phyloP scores from a whole-genome alignment of 1,140 invertebrate genomes.

The Drosophila teissieri region DNA sequence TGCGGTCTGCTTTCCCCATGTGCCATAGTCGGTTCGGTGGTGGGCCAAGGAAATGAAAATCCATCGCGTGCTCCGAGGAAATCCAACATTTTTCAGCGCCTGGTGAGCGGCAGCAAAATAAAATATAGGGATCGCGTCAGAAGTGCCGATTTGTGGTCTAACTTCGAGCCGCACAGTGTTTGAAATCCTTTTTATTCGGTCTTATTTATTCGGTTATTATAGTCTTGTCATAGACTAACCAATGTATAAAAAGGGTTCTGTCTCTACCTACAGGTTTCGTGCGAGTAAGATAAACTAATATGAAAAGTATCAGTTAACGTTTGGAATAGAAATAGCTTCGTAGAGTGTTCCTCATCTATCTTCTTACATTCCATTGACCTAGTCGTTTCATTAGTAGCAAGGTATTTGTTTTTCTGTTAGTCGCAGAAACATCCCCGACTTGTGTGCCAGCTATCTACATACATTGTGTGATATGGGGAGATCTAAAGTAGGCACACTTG shows the following conservation, averaged over 20 bases:
- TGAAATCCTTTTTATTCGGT: too few relatives aligned
- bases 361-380: not conserved
- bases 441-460: slow-evolving; percentile 46
- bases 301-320: too few relatives aligned
- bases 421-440: not conserved
- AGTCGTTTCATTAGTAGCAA: not conserved
- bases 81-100: slow-evolving; percentile 77
- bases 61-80: slow-evolving; percentile 71
- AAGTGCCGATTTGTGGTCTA: slow-evolving; percentile 79
- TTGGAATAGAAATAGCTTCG: not conserved
- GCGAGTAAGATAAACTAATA: too few relatives aligned
- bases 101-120: slow-evolving; percentile 61
- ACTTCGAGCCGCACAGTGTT: slow-evolving; percentile 47
- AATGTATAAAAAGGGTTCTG: not conserved
- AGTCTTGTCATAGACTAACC: too few relatives aligned
- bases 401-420: not conserved
- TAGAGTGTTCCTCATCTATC: not conserved
- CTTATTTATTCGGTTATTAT: too few relatives aligned
- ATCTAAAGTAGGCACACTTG: slow-evolving; percentile 64
- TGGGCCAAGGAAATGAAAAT: slow-evolving; percentile 38
- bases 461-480: slow-evolving; percentile 40
- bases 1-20: slow-evolving; percentile 16
- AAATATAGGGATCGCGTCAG: slow-evolving; percentile 67
- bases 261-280: not conserved
- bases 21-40: slow-evolving; percentile 7